These are phyloP conservation scores for Cylloceria caligata DNA, from an alignment of 2,888 invertebrate species.

Conservation along the genomic window DNA sequence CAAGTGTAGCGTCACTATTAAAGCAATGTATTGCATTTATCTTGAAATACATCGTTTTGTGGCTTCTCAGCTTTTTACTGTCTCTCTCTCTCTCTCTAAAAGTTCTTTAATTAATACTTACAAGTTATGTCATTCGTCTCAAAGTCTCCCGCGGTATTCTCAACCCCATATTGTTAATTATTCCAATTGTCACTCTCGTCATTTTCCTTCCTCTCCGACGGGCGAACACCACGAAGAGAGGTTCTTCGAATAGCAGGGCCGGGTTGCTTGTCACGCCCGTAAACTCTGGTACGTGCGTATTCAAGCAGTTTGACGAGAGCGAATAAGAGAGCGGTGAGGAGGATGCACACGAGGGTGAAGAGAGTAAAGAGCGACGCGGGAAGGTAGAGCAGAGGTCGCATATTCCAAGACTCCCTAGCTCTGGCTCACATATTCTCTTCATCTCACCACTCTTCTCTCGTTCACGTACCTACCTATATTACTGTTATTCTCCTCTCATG, in stretches of 20 bases:
- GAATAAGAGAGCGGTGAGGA: constrained; percentile 38
- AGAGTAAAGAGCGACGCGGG: constrained; percentile 33
- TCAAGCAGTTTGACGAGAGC: constrained; percentile 52
- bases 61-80: not conserved
- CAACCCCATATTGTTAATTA: constrained; percentile 59
- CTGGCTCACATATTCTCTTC: constrained; percentile 50
- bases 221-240: constrained; percentile 28
- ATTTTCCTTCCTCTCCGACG: constrained; percentile 51
- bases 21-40: not conserved
- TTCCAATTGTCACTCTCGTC: constrained; percentile 59
- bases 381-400: constrained; percentile 47
- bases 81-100: too few relatives aligned
- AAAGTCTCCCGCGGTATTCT: constrained; percentile 29
- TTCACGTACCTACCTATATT: constrained; percentile 61
- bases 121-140: constrained; percentile 60
- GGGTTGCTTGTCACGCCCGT: constrained; percentile 67
- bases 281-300: constrained; percentile 63
- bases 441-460: constrained; percentile 50
- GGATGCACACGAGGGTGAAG: constrained; percentile 55
- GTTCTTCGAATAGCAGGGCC: constrained; percentile 59
- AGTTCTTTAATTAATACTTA: too few relatives aligned
- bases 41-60: not conserved
- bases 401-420: constrained; percentile 47
- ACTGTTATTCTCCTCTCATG: constrained; percentile 57
- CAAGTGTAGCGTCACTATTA: not conserved